Conservation (phyloP, 2,113 vertebrate genomes). For the Meleagris gallopavo region DNA sequence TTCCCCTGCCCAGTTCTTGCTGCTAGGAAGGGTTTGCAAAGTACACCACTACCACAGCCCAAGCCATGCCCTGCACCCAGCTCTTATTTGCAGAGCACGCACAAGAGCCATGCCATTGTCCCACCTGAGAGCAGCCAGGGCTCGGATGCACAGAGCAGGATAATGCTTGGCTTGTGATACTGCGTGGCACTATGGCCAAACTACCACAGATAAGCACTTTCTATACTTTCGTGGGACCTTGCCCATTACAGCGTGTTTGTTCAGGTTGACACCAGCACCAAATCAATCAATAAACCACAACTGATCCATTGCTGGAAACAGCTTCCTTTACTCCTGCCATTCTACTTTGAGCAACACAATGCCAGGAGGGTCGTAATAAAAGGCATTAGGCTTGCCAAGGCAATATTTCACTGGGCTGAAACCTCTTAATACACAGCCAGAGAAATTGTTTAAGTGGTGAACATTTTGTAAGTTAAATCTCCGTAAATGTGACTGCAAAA, state of each 20-base stretch:
- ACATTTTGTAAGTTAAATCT: conserved; percentile 10
- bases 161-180: background rate
- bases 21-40: background rate
- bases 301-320: background rate
- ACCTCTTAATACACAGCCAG: background rate
- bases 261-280: background rate
- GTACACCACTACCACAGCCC: background rate
- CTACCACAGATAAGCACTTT: background rate
- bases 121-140: accelerated
- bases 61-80: background rate
- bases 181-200: background rate
- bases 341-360: background rate
- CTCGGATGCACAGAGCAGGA: accelerated
- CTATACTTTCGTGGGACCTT: background rate
- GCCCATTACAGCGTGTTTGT: background rate
- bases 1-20: background rate
- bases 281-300: background rate
- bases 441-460: background rate
- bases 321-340: background rate
- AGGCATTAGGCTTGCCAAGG: background rate
- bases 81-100: accelerated
- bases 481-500: background rate
- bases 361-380: background rate
- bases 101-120: accelerated
- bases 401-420: conserved; percentile 11